These are phyloP conservation scores for Tipula vernalis DNA, from an alignment of 2,888 invertebrate species.

Conservation along the genomic window DNA sequence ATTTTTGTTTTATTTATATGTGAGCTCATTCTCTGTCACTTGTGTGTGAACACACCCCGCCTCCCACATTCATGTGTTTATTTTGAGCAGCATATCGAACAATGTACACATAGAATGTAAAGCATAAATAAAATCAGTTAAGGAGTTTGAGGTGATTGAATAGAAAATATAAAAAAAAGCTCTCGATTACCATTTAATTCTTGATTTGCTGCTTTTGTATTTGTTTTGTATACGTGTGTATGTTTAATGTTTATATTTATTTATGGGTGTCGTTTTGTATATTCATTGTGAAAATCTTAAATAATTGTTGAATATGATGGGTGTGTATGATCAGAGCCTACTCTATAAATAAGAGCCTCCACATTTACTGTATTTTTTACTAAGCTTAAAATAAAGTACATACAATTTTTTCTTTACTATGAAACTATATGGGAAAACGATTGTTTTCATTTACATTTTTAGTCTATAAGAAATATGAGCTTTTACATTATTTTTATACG, in stretches of 20 bases:
- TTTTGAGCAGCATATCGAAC: neutral
- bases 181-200: neutral
- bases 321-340: neutral
- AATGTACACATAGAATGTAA: neutral
- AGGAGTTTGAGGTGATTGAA: neutral
- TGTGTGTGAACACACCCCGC: neutral
- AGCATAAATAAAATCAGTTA: neutral
- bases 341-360: no score
- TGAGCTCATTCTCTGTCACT: neutral
- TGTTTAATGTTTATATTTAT: neutral
- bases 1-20: neutral
- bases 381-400: no score
- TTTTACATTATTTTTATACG: no score
- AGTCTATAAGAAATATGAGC: no score
- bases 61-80: neutral
- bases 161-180: neutral
- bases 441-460: no score
- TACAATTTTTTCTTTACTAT: no score
- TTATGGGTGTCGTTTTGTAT: neutral
- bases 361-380: no score
- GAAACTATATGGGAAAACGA: no score
- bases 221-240: neutral
- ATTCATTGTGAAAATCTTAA: neutral
- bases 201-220: neutral
- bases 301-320: neutral